Conservation (phyloP, 2,797 vertebrate genomes). For the Siniperca obscura region DNA sequence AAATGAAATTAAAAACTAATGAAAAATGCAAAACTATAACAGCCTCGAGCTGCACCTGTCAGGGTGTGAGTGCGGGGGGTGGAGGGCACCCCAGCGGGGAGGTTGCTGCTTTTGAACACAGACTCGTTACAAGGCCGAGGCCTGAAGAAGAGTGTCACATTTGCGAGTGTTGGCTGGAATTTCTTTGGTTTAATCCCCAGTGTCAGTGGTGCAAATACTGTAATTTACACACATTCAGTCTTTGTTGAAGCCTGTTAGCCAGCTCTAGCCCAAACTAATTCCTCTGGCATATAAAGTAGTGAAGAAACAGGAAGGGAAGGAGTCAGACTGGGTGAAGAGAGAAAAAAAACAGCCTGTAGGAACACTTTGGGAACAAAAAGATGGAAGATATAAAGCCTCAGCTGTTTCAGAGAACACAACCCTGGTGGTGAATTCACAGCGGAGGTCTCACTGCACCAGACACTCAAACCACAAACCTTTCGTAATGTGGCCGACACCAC, state of each 20-base stretch:
- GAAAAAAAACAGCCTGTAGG: background rate
- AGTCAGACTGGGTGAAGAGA: background rate
- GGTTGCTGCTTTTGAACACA: background rate
- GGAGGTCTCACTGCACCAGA: conserved; percentile 52
- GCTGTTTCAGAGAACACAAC: conserved; percentile 33
- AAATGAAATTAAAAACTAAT: too few relatives aligned
- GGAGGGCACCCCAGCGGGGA: too few relatives aligned
- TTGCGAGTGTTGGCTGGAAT: background rate
- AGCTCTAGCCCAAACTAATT: conserved; percentile 1
- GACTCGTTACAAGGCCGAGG: background rate
- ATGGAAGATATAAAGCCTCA: conserved; percentile 33
- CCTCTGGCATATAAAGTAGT: background rate
- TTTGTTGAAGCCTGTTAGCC: background rate
- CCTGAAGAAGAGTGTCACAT: background rate
- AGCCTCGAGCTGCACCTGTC: too few relatives aligned
- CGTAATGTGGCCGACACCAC: conserved; percentile 10
- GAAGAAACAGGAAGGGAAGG: conserved; percentile 19
- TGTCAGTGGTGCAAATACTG: background rate
- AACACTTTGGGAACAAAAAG: background rate
- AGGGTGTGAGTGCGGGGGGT: too few relatives aligned
- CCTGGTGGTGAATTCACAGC: conserved; percentile 28
- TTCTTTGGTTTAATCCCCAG: background rate
- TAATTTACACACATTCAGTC: background rate
- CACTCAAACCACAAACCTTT: conserved; percentile 16
- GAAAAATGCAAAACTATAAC: too few relatives aligned